These are phyloP conservation scores for Heliconius erato DNA, from an alignment of 2,888 invertebrate species.

Conservation along the genomic window DNA sequence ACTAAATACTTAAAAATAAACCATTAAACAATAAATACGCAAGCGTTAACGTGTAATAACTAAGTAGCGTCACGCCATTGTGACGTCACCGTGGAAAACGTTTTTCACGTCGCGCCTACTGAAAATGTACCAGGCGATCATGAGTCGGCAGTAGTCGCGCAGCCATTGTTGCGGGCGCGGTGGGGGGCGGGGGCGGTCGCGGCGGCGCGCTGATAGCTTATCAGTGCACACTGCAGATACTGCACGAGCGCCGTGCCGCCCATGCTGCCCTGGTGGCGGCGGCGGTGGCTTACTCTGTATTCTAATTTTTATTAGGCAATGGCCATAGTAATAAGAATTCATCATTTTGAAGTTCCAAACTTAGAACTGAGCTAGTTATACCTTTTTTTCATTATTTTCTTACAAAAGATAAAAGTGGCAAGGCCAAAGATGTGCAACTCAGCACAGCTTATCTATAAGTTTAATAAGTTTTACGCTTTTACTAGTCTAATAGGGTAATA, in stretches of 20 bases:
- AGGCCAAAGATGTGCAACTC: background rate
- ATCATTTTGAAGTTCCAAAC: no score
- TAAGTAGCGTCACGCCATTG: conserved; percentile 12
- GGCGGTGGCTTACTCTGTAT: conserved; percentile 44
- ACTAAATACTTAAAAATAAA: background rate
- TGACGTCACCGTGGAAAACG: conserved; percentile 69
- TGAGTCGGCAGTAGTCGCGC: conserved; percentile 71
- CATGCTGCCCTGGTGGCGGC: conserved; percentile 67
- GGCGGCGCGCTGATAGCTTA: conserved; percentile 72
- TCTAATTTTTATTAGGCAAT: background rate
- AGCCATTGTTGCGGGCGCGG: conserved; percentile 61
- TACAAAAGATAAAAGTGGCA: background rate
- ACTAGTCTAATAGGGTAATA: no score
- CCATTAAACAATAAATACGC: background rate
- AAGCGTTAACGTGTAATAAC: background rate
- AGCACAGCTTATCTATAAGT: no score
- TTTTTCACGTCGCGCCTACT: conserved; percentile 71
- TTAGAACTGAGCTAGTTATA: no score
- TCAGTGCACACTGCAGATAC: conserved; percentile 56
- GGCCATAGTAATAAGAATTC: background rate
- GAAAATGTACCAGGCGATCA: conserved; percentile 83
- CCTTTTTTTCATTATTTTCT: background rate
- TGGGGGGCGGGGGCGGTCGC: conserved; percentile 59
- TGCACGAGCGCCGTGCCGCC: conserved; percentile 59
- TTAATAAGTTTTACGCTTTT: no score